Percentiles rank a stretch among this genome's conserved stretches.
Conservation (phyloP, 2,888 invertebrate genomes). For the Ligdia adustata region DNA sequence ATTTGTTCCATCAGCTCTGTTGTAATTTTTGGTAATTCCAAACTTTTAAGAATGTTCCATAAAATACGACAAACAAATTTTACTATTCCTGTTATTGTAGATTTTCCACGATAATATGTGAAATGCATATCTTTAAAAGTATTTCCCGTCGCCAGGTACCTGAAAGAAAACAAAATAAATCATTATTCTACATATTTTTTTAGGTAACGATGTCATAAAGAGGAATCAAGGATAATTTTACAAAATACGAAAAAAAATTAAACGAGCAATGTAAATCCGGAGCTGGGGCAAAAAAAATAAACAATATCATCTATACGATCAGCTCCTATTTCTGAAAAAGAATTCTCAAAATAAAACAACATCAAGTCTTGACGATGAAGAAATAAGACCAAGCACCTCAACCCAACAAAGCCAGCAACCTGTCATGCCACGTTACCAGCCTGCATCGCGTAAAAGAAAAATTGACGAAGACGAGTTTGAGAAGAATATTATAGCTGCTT, state of each 20-base stretch:
- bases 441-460: constrained; percentile 10
- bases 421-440: constrained; percentile 10
- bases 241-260: constrained; percentile 3
- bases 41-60: not conserved
- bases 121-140: constrained; percentile 34
- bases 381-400: constrained; percentile 13
- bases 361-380: constrained; percentile 8
- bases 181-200: constrained; percentile 21
- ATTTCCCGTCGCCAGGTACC: constrained; percentile 36
- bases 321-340: no score
- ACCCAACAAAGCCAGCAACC: constrained; percentile 11
- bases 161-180: constrained; percentile 27
- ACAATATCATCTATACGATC: constrained; percentile 29
- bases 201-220: constrained; percentile 38
- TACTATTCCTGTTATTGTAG: not conserved
- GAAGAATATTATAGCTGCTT: constrained; percentile 1
- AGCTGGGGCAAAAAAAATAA: constrained; percentile 29
- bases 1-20: constrained; percentile 19
- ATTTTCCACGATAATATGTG: not conserved
- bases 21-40: not conserved
- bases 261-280: constrained; percentile 23
- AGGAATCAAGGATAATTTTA: no score
- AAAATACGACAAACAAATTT: not conserved
- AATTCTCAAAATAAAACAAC: constrained; percentile 28
- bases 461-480: constrained; percentile 10